phyloP scores from a whole-genome alignment of 2,113 vertebrate genomes.

The Gymnocephalus cernua region DNA sequence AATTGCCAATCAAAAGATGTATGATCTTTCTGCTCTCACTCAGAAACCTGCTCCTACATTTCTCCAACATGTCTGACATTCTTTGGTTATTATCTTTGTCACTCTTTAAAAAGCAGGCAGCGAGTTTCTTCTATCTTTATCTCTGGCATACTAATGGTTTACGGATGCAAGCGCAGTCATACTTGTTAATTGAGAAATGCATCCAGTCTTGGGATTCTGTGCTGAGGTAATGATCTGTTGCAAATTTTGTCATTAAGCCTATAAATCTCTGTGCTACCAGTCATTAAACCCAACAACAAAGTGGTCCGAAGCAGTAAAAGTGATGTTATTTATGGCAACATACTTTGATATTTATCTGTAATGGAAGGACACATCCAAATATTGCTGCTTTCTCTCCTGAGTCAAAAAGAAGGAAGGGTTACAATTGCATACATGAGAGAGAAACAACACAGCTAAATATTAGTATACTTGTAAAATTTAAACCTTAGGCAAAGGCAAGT shows the following conservation, averaged over 20 bases:
- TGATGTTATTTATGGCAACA: constrained; percentile 47
- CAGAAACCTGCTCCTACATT: not conserved
- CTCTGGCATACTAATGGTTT: constrained; percentile 38
- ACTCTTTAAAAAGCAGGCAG: not conserved
- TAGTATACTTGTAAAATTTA: not conserved
- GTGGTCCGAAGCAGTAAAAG: constrained; percentile 40
- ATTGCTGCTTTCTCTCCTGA: not conserved
- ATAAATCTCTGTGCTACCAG: constrained; percentile 67
- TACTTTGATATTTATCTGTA: constrained; percentile 22
- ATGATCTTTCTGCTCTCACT: not conserved
- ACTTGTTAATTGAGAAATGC: constrained; percentile 62
- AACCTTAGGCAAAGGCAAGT: not conserved
- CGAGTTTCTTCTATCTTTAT: not conserved
- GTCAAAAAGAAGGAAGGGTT: not conserved
- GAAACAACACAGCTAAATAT: not conserved
- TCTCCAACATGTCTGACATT: not conserved
- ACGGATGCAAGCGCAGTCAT: constrained; percentile 5
- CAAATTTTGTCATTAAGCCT: constrained; percentile 71
- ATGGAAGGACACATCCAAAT: not conserved
- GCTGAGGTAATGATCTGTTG: constrained; percentile 77
- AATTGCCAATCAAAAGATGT: not conserved
- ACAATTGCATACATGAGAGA: not conserved
- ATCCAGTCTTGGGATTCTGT: constrained; percentile 42
- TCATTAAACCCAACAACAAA: constrained; percentile 72
- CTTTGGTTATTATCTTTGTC: not conserved